Evolutionary conservation across 2,888 invertebrate species (phyloP).

Genomic region (Epirrita christyi): DNA sequence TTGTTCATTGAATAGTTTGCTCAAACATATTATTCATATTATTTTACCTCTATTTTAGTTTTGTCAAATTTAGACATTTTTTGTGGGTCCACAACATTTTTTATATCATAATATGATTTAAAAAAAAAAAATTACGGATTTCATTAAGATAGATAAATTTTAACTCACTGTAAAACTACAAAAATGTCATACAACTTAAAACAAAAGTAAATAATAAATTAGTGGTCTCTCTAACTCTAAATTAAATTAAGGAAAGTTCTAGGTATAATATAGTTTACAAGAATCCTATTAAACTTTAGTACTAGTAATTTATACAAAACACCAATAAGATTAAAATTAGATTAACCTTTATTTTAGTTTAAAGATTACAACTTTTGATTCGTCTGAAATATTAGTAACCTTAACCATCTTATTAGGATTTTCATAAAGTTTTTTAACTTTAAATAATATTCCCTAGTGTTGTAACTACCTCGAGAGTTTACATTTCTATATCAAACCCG

Average conservation of each 20-base stretch:
- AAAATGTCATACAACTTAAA: too few relatives aligned
- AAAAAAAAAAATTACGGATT: not conserved
- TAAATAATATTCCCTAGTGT: slow-evolving; percentile 49
- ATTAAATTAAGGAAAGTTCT: slow-evolving; percentile 2
- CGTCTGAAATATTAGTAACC: slow-evolving; percentile 42
- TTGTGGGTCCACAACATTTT: too few relatives aligned
- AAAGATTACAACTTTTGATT: slow-evolving; percentile 42
- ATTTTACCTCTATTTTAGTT: not conserved
- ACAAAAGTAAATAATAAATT: too few relatives aligned
- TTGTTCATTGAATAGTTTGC: not conserved
- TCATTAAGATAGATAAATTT: not conserved
- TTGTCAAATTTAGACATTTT: slow-evolving; percentile 14
- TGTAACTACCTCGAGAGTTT: slow-evolving; percentile 58
- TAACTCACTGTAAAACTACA: too few relatives aligned
- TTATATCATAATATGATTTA: slow-evolving; percentile 1
- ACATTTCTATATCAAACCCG: slow-evolving; percentile 42
- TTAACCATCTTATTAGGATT: slow-evolving; percentile 53
- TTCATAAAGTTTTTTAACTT: slow-evolving; percentile 54
- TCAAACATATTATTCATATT: not conserved
- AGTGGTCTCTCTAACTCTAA: too few relatives aligned
- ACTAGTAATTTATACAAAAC: slow-evolving; percentile 68
- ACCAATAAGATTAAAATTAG: slow-evolving; percentile 71
- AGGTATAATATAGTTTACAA: slow-evolving; percentile 27
- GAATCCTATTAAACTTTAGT: slow-evolving; percentile 59
- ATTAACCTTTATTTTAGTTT: slow-evolving; percentile 26